Evolutionary conservation across 2,113 vertebrate species (phyloP), one percentile per base, ranked within the genome.

Genomic region (Mesitornis unicolor): DNA sequence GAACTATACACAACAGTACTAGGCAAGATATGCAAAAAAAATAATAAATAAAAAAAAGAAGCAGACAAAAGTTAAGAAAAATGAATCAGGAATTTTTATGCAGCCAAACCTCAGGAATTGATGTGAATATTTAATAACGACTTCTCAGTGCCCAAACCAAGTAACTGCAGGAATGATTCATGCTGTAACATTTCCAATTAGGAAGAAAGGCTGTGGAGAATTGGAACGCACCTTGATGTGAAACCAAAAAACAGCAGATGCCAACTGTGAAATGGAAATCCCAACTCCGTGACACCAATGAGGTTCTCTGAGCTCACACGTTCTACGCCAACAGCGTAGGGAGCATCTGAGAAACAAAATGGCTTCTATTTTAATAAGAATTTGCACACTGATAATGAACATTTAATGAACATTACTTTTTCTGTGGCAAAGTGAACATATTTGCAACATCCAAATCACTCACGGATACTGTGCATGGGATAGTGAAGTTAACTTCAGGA

Each of bases 51-150:
- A 47, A 42, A 28, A 42, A 64, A 80, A 85, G 29, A 42, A 75
- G 15, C 8, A 61, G 38, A 18, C 15, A 76, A 79, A 93, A 86
- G 20, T 18, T 51, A 40, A 84, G 53, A 26, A 90, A 33, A 16
- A 33, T 69, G 15, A 40, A 69, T 77, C 22, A 3, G 35, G 33
- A 26, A 76, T 73, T 78, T 90, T 76, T 50, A 73, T 64, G 19
- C 45, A 47, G 38, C 25, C 85, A 90, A 84, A 93, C 60, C 33
- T 45, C 47, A 47, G 42, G 61, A 95, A 81, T 1, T 70, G 25
- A 95, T 48, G 71, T 92, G 68, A 91, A 84, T 93, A 96, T 79
- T 96, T 94, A 94, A 38, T 38, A 94, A 93, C 18, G 36, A 45
- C 21, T 84, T 89, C 31, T 26, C 79, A 83, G 26, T 54, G 76